phyloP scores from a whole-genome alignment of 2,797 vertebrate genomes.

The Prunella strophiata region DNA sequence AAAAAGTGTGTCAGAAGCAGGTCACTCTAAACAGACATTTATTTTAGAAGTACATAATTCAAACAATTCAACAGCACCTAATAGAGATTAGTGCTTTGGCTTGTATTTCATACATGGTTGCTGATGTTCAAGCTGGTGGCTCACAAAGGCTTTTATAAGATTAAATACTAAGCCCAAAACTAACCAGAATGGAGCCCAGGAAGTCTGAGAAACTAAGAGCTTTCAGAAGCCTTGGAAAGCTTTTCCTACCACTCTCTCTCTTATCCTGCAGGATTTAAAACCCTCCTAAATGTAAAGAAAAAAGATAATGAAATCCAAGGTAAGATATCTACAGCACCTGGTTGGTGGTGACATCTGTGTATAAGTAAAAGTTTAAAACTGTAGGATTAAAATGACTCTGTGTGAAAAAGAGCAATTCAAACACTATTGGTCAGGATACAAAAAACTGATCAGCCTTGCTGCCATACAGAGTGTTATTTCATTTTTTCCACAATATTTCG shows the following conservation, averaged over 20 bases:
- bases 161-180: background rate
- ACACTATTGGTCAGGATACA: background rate
- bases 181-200: background rate
- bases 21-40: background rate
- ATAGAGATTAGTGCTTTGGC: background rate
- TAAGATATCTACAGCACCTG: background rate
- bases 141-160: background rate
- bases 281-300: background rate
- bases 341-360: background rate
- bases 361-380: background rate
- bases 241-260: background rate
- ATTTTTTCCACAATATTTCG: background rate
- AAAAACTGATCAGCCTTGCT: background rate
- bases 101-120: background rate
- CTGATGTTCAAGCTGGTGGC: background rate
- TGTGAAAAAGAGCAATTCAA: background rate
- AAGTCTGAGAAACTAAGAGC: background rate
- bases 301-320: background rate
- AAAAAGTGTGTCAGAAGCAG: background rate
- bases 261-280: background rate
- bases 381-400: background rate
- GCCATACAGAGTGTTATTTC: background rate
- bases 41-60: background rate
- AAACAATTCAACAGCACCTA: background rate
- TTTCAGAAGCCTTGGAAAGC: background rate